Evolutionary conservation across 2,113 vertebrate genomes (phyloP).

Genomic region (Glaucidium brasilianum): DNA sequence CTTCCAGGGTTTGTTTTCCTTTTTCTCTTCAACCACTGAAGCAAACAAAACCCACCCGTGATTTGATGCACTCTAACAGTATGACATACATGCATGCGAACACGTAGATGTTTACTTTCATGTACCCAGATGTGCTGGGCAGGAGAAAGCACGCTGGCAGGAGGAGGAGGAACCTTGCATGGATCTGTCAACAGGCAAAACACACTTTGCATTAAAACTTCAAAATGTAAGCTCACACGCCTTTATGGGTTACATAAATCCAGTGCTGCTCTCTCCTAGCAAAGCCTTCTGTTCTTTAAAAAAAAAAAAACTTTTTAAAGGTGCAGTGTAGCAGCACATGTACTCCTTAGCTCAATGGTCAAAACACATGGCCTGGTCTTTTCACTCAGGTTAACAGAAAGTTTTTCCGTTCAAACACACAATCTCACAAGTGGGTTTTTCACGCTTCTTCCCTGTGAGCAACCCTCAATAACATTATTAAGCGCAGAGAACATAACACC

Average conservation of each 20-base stretch:
- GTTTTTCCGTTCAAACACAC: not conserved
- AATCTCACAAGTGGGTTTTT: not conserved
- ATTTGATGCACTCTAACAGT: not conserved
- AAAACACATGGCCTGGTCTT: rapidly evolving
- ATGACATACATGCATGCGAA: not conserved
- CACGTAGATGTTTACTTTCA: constrained; percentile 41
- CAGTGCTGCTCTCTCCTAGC: rapidly evolving
- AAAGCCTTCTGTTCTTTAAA: not conserved
- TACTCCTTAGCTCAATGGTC: not conserved
- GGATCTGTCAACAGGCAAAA: not conserved
- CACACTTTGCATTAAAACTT: not conserved
- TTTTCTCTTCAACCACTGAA: not conserved
- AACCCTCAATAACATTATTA: not conserved
- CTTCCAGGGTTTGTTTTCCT: not conserved
- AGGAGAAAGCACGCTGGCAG: not conserved
- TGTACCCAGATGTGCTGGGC: not conserved
- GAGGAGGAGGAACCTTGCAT: not conserved
- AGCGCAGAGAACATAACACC: not conserved
- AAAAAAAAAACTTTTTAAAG: not conserved
- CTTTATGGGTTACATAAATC: not conserved
- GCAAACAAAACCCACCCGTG: not conserved
- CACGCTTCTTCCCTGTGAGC: not conserved
- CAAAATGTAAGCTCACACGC: not conserved
- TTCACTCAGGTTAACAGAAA: not conserved
- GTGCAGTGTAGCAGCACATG: not conserved